phyloP scores from a whole-genome alignment of 1,140 invertebrate genomes.

The Solenopsis invicta region DNA sequence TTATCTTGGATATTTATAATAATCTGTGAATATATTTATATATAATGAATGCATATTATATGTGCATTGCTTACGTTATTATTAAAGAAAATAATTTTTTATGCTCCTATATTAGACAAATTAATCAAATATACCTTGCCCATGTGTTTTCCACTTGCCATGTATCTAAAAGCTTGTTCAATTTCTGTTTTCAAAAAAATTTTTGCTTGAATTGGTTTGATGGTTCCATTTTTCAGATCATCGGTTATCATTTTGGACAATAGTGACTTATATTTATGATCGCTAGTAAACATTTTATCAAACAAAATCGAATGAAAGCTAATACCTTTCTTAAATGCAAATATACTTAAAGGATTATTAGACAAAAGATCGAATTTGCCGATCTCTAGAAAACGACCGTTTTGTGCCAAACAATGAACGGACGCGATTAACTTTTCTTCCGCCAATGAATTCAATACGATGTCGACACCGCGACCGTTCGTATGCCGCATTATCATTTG shows the following conservation, averaged over 20 bases:
- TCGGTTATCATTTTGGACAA: constrained; percentile 75
- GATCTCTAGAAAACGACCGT: constrained; percentile 92
- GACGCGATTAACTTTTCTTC: too few species aligned
- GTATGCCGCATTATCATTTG: constrained; percentile 89
- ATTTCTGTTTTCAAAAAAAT: too few species aligned
- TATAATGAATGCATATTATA: neutral
- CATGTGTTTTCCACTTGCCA: too few species aligned
- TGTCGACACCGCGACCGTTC: constrained; percentile 90
- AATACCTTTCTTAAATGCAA: constrained; percentile 93
- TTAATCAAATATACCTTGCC: too few species aligned
- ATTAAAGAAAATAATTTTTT: too few species aligned
- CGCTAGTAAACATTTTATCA: neutral
- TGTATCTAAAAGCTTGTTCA: too few species aligned
- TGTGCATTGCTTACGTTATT: too few species aligned
- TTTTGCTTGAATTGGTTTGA: too few species aligned
- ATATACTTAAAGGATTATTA: constrained; percentile 90
- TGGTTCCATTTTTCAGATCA: neutral
- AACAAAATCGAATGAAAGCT: constrained; percentile 92
- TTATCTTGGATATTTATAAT: constrained; percentile 88
- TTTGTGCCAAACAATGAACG: constrained; percentile 91
- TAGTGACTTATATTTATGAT: constrained; percentile 86
- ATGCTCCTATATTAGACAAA: too few species aligned
- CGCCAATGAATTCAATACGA: constrained; percentile 93
- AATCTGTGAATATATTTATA: constrained; percentile 81
- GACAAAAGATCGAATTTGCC: constrained; percentile 92